Evolutionary conservation across 2,797 vertebrate genomes (phyloP).

Genomic region (Garrulus glandarius): DNA sequence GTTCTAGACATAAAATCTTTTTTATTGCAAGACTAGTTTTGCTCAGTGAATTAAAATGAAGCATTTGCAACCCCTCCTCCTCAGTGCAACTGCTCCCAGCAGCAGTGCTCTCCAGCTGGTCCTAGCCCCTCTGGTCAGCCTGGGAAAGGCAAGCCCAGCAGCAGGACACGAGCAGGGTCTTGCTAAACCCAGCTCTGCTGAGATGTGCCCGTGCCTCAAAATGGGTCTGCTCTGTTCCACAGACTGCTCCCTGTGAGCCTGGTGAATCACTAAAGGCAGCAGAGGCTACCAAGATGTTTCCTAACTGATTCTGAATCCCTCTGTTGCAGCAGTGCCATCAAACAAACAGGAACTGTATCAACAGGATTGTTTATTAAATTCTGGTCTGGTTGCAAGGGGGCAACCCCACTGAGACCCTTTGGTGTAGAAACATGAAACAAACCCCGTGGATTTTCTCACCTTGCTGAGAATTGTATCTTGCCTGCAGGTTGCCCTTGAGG

Average conservation of each 20-base stretch:
- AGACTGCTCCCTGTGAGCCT: background rate
- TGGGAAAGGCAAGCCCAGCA: background rate
- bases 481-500: background rate
- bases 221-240: background rate
- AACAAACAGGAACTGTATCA: background rate
- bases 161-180: background rate
- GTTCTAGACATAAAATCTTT: background rate
- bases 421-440: background rate
- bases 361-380: background rate
- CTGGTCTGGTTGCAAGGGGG: background rate
- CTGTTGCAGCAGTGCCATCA: background rate
- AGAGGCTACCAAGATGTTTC: background rate
- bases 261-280: background rate
- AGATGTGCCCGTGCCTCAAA: accelerated
- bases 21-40: background rate
- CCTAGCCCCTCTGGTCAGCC: background rate
- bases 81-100: background rate
- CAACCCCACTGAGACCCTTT: background rate
- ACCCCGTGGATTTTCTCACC: background rate
- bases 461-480: background rate
- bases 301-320: background rate
- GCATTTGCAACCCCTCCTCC: background rate
- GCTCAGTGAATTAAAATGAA: background rate
- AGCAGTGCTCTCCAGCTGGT: background rate
- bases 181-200: background rate